Base-by-base conservation (phyloP, 2,888 invertebrate genomes). In the Hyposoter didymator region DNA sequence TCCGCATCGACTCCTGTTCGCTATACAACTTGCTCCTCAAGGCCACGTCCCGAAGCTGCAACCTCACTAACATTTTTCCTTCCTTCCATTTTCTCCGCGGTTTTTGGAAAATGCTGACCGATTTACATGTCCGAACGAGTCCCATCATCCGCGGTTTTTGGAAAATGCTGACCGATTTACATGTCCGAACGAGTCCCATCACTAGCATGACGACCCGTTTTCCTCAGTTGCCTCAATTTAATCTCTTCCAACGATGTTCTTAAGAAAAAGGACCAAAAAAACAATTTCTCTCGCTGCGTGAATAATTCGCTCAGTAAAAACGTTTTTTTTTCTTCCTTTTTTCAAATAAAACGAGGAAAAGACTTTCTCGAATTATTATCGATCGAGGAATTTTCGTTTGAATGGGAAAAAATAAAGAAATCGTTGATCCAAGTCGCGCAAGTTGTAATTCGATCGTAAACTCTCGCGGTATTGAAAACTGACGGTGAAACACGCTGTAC, bases 381-480 rank as follows among this genome's bases (percentile, higher is more conserved):
- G 7, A 52, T 5, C 8, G 2, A 52, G 1, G 2, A 19, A 52
- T 52, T 19, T 52, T 8, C 0, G 19, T 2, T 49, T 6, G 6
- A n/a, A n/a, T 49, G 52, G 39, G 8, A 39, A 39, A 39, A 39
- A 7, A 39, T 7, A 19, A n/a, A 4, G 1, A 49, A 49, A 49
- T 49, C 8, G 22, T 55, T 8, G 22, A 55, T 22, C 10, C 22
- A 10, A 39, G 8, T 22, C 3, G 3, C 3, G 3, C 2, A 19
- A 22, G 0, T 55, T 22, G 55, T 10, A 22, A 55, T 55, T 55
- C 55, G 55, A 55, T 55, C 22, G 55, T 7, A 39, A 66, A 39
- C n/a, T 66, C 17, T 59, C 39, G 35, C 39, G 59, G 78, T 81
- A 74, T 84, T 81, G 78, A 83, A 70, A 75, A 74, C 47, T 17